Percentiles rank a stretch among this genome's conserved stretches.
These are phyloP conservation scores for Bombus cullumanus DNA, from an alignment of 1,140 invertebrate genomes.

Conservation along the genomic window DNA sequence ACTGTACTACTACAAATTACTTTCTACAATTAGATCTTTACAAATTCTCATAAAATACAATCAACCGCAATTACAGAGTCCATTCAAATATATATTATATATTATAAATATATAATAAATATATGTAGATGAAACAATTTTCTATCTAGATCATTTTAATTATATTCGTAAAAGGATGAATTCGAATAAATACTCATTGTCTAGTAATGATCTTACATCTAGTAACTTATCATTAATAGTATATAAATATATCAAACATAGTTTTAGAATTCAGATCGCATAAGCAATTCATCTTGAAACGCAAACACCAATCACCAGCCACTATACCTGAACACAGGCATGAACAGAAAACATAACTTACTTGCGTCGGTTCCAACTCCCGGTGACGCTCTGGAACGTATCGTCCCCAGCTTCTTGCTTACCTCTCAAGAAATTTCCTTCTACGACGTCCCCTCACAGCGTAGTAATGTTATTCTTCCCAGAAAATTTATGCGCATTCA, in stretches of 20 bases:
- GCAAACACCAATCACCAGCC: background rate
- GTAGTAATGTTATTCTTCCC: background rate
- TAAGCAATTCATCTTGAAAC: background rate
- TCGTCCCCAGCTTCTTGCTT: background rate
- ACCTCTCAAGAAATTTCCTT: background rate
- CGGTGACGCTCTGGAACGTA: background rate
- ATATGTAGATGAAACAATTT: background rate
- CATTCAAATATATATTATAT: background rate
- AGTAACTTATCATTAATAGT: background rate
- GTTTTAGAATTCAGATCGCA: background rate
- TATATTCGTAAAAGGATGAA: no score
- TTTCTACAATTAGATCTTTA: background rate
- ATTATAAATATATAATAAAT: no score
- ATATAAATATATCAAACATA: background rate
- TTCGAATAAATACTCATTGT: no score
- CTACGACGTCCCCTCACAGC: background rate
- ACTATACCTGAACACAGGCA: background rate
- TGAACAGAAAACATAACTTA: background rate
- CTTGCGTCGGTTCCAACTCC: background rate
- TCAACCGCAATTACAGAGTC: background rate
- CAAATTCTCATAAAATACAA: background rate
- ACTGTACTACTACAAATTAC: no score
- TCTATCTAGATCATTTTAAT: background rate
- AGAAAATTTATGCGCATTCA: slow-evolving; percentile 24
- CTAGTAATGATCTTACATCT: no score